Conservation (phyloP, 2,888 invertebrate genomes). For the Marasmarcha lunaedactyla region DNA sequence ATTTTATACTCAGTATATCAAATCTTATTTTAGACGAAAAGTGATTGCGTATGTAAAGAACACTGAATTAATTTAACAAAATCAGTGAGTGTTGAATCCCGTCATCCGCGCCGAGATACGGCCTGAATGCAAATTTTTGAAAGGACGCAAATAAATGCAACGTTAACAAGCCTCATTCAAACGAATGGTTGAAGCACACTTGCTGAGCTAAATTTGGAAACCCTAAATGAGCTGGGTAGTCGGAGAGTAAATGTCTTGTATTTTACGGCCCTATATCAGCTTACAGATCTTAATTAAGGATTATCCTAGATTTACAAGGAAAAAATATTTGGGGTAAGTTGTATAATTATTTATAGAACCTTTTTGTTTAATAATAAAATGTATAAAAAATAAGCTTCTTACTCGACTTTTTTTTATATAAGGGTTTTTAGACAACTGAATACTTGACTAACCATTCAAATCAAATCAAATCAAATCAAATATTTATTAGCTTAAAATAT, state of each 20-base stretch:
- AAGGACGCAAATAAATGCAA: slow-evolving; percentile 18
- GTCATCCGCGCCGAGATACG: slow-evolving; percentile 7
- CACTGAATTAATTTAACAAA: slow-evolving; percentile 1
- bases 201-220: neutral
- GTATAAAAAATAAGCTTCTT: no score
- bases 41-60: neutral
- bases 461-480: no score
- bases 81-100: neutral
- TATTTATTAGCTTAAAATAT: no score
- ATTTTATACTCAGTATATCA: no score
- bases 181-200: slow-evolving; percentile 6
- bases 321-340: neutral
- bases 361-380: neutral
- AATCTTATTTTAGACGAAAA: neutral
- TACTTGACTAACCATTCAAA: no score
- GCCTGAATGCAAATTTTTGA: slow-evolving; percentile 15
- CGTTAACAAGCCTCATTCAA: slow-evolving; percentile 23
- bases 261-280: no score
- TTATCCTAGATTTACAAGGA: no score
- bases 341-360: neutral
- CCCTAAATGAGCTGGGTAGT: no score
- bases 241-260: no score
- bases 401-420: no score
- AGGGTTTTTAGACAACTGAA: no score
- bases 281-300: no score